phyloP scores from a whole-genome alignment of 2,888 invertebrate species.

The Idaea dimidiata region DNA sequence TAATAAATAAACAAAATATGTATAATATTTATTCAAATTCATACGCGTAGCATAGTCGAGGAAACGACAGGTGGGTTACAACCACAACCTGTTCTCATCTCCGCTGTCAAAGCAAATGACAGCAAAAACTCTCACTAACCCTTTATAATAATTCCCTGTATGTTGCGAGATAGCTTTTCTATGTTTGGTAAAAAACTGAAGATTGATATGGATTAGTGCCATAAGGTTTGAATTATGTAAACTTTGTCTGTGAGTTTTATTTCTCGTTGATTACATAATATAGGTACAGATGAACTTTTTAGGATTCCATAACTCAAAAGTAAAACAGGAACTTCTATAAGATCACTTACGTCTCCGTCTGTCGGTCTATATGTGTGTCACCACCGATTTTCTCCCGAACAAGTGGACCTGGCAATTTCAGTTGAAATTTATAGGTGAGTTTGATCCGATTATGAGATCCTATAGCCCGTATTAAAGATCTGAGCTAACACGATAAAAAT shows the following conservation, averaged over 20 bases:
- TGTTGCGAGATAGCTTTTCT: slow-evolving; percentile 21
- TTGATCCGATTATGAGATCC: too few relatives aligned
- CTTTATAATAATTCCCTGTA: slow-evolving; percentile 41
- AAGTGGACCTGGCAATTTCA: too few relatives aligned
- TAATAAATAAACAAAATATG: slow-evolving; percentile 3
- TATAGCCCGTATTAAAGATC: background rate
- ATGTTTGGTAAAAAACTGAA: slow-evolving; percentile 13
- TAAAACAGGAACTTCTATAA: too few relatives aligned
- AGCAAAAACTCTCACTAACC: slow-evolving; percentile 71
- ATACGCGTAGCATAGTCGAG: slow-evolving; percentile 32
- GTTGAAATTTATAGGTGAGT: too few relatives aligned
- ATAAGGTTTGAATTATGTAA: background rate
- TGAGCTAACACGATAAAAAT: background rate
- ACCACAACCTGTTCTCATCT: slow-evolving; percentile 58
- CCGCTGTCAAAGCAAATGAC: slow-evolving; percentile 42
- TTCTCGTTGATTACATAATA: background rate
- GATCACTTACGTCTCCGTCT: too few relatives aligned
- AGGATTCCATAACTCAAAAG: background rate
- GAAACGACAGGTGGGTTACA: slow-evolving; percentile 55
- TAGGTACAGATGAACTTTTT: background rate
- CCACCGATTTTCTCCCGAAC: too few relatives aligned
- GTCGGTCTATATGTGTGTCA: too few relatives aligned
- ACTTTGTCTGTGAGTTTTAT: background rate
- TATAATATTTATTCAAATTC: slow-evolving; percentile 20
- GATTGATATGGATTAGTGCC: background rate